Base-by-base conservation (phyloP, 2,113 vertebrate species). In the Lasiurus borealis region DNA sequence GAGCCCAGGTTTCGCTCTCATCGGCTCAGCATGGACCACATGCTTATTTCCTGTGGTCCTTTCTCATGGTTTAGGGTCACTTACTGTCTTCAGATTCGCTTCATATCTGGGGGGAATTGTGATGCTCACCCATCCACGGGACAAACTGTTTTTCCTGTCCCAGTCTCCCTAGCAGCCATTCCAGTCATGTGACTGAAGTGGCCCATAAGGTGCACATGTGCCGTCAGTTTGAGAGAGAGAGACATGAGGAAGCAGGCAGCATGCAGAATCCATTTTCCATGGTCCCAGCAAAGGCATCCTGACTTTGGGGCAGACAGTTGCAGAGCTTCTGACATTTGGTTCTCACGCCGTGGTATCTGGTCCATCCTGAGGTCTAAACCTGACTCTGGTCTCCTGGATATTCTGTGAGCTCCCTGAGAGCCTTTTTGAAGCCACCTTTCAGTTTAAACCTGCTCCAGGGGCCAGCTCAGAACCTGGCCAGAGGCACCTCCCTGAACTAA, bases 321-420 rank as follows among this genome's bases (percentile, higher is more conserved):
- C n/a, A 46, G 85, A 52, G 48, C 23, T 6, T 52, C 34, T 69
- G 48, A 9, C 3, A 3, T 72, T 25, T 82, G 52, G 14, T 75
- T 12, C 34, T 1, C n/a, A 21, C 0, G 3, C 16, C 0, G 0
- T 1, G 25, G 8, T 54, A 25, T 48, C 59, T 48, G 40, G 31
- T 36, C 44, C 48, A 3, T 84, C 16, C 23, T 81, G 21, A 69
- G 5, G 36, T 44, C 31, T 59, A 25, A 40, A 36, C 64, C n/a
- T 52, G 21, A 29, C 52, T 48, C 36, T 62, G 52, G 23, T 36
- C 75, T 72, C 31, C n/a, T 64, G 62, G 34, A 27, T 71, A 27
- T 84, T 64, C 36, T 48, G 19, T 54, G 66, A 76, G 7, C 19
- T 54, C 4, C 8, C 18, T 0, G 5, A 86, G 36, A 91, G 29